Evolutionary conservation across 53 echinoderm and acorn worm genomes (phyloP).

Genomic region (Zoroaster sp.): DNA sequence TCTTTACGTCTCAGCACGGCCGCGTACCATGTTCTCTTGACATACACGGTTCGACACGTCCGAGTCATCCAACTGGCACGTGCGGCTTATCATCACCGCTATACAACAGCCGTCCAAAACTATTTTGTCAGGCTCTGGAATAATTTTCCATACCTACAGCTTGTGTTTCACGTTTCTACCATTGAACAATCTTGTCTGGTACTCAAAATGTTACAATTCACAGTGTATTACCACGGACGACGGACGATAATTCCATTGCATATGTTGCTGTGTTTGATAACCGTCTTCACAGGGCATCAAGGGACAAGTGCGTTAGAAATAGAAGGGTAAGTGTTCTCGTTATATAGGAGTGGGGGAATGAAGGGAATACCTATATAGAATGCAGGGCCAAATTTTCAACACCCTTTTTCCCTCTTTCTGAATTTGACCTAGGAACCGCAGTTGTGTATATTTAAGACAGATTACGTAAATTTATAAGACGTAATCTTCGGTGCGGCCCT

Average conservation of each 20-base stretch:
- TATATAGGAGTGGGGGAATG: too few relatives aligned
- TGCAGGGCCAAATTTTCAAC: too few relatives aligned
- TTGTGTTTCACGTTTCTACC: not conserved
- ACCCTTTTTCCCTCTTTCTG: too few relatives aligned
- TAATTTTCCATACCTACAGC: not conserved
- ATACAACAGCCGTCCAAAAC: not conserved
- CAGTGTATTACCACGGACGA: not conserved
- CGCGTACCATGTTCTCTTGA: too few relatives aligned
- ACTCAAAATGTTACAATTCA: not conserved
- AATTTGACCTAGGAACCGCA: too few relatives aligned
- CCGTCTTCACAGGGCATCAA: not conserved
- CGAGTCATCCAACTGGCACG: not conserved
- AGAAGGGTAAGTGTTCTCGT: not conserved
- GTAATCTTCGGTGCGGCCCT: too few relatives aligned
- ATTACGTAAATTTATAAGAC: too few relatives aligned
- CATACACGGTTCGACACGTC: too few relatives aligned
- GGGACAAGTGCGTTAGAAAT: not conserved
- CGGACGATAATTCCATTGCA: not conserved
- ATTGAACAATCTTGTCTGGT: too few relatives aligned
- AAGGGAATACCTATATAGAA: too few relatives aligned
- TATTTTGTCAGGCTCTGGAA: not conserved
- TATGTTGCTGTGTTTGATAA: not conserved
- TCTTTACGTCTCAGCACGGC: too few relatives aligned
- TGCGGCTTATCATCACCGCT: not conserved
- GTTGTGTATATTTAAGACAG: too few relatives aligned